phyloP scores from a whole-genome alignment of 2,888 invertebrate genomes.

The Tinea trinotella region DNA sequence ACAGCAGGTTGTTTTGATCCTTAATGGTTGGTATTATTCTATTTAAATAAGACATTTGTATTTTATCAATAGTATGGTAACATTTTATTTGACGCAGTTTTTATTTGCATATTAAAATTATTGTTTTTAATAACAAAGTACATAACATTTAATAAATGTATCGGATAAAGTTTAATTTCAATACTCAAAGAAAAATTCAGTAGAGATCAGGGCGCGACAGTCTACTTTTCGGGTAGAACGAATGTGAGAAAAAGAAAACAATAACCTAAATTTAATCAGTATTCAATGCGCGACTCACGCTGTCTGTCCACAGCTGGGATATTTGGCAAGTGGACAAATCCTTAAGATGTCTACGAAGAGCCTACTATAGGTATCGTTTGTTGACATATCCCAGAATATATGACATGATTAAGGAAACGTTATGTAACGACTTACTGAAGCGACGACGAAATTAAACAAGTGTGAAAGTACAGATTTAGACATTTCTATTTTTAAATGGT shows the following conservation, averaged over 20 bases:
- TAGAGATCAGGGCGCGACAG: slow-evolving; percentile 36
- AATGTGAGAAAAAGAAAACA: slow-evolving; percentile 60
- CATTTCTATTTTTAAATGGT: neutral
- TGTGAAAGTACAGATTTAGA: neutral
- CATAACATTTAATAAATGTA: too few relatives aligned
- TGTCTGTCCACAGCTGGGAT: slow-evolving; percentile 57
- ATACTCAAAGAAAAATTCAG: slow-evolving; percentile 61
- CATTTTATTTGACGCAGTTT: too few relatives aligned
- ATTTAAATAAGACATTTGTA: too few relatives aligned
- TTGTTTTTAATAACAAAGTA: too few relatives aligned
- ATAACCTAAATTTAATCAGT: slow-evolving; percentile 62
- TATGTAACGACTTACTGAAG: neutral
- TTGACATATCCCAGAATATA: slow-evolving; percentile 2
- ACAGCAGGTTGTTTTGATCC: neutral
- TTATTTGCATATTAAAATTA: too few relatives aligned
- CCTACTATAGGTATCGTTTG: slow-evolving; percentile 11
- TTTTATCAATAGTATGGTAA: too few relatives aligned
- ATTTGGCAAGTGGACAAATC: slow-evolving; percentile 61
- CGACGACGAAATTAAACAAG: neutral
- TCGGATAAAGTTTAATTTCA: too few relatives aligned
- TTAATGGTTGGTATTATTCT: too few relatives aligned
- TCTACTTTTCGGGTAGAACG: slow-evolving; percentile 35
- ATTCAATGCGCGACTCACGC: slow-evolving; percentile 44
- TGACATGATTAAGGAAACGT: neutral
- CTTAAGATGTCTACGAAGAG: slow-evolving; percentile 27